Base-by-base conservation (phyloP, 1,140 invertebrate species). In the Eriosoma lanigerum region DNA sequence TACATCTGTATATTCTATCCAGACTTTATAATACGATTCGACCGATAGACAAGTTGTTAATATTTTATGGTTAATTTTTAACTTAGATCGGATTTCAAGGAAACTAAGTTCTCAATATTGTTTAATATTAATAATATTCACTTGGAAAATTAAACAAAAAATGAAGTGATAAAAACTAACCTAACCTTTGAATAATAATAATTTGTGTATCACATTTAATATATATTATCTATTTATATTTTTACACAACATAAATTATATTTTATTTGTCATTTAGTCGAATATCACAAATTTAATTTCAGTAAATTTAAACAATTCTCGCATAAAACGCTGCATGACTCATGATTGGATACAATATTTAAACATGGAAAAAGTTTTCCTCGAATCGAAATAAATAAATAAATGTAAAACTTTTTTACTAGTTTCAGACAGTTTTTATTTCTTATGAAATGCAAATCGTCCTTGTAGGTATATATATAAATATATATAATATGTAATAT, bases 81-180 rank as follows among this genome's bases (percentile, higher is more conserved):
- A 15, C 21, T 68, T 19, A 24, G 9, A 19, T 32, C 29, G 0
- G 8, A 72, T 29, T 72, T 72, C 68, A 52, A 72, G 68, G 46
- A 52, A 3, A 72, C 19, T 24, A 1, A 52, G 46, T 29, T 68
- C 3, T 46, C 66, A 21, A 48, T 24, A 64, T 38, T 38, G n/a
- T 32, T 62, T 26, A 24, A 68, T 68, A 48, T 68, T 46, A 26
- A 62, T 38, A 62, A 46, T 68, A 68, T 68, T 68, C 44, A 68
- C 66, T 21, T n/a, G 8, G 66, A 68, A 48, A 68, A 46, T 46
- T 24, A 68, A 68, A 68, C 9, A 48, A n/a, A 64, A 68, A 68
- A 68, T 68, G 32, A 4, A 68, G 29, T 24, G 60, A 64, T 64
- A 44, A 38, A 9, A 38, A n/a, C n/a, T n/a, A n/a, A n/a, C n/a